Base-by-base conservation (phyloP, 2,888 invertebrate genomes). In the Drosophila setosimentum region DNA sequence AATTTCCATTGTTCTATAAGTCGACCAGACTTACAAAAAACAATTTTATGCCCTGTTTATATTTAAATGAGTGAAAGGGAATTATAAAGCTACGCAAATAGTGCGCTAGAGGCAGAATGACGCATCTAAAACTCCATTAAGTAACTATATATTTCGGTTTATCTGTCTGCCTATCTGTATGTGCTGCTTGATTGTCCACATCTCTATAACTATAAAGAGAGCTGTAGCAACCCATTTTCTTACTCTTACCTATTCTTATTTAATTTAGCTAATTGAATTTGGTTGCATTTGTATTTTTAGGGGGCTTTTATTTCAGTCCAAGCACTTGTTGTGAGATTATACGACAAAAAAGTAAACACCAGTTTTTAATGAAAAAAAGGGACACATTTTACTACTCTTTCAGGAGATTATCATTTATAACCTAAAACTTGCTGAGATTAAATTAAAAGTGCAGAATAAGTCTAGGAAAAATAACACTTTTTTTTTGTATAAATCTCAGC, bases 261-360 rank as follows among this genome's bases (percentile, higher is more conserved):
- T 30, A 37, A 33, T 71, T 71, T 33, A 30, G 48, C 45, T 54
- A 72, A 62, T 53, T 49, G 62, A 32, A 61, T 62, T n/a, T 29
- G 33, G 29, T 53, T 37, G 24, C 33, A 5, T 35, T 51, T 16
- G 51, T 29, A n/a, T 48, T 33, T 8, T 10, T 3, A n/a, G 13
- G 1, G 5, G 5, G 27, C 32, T 3, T 5, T 2, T 32, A 24
- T n/a, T n/a, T 13, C 6, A 18, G 18, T 4, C 18, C 10, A 53
- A 53, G 1, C 18, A 27, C n/a, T 29, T 10, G 27, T 13, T 27
- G 5, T 8, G 40, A 29, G 11, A 29, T 29, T 29, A 29, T 18
- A 18, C 8, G 7, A 45, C 21, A 45, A 21, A 13, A 21, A 7
- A 16, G 7, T 3, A 7, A 42, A n/a, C 11, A n/a, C 11, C n/a